These are phyloP conservation scores for Capitulum mitella DNA, from an alignment of 2,888 invertebrate genomes.

Conservation along the genomic window DNA sequence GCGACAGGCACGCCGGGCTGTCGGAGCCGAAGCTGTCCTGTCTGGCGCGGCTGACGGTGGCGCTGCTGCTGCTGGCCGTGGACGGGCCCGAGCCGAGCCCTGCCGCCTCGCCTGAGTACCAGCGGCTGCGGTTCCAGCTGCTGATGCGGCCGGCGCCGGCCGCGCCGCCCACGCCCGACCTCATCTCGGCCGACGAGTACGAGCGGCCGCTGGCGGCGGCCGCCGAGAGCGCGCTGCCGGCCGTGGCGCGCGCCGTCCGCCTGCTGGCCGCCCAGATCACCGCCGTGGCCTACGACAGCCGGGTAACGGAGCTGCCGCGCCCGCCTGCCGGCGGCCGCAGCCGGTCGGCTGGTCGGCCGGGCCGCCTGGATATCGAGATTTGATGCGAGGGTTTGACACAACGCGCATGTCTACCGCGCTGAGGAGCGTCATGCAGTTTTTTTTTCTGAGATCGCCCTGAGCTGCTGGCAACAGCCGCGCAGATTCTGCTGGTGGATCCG, in stretches of 20 bases:
- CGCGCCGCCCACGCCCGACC: constrained; percentile 11
- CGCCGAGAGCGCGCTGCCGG: not conserved
- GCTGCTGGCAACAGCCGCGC: too few species aligned
- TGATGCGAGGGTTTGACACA: too few species aligned
- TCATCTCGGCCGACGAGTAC: not conserved
- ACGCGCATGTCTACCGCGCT: too few species aligned
- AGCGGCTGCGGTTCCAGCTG: not conserved
- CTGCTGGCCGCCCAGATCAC: constrained; percentile 8
- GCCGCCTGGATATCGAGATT: not conserved
- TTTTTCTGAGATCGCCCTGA: too few species aligned
- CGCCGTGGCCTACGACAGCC: not conserved
- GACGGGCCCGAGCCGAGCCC: not conserved
- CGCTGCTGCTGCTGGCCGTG: constrained; percentile 13
- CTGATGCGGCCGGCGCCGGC: constrained; percentile 19
- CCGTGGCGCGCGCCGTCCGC: not conserved
- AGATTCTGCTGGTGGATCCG: too few species aligned
- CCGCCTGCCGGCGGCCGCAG: too few species aligned
- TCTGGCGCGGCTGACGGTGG: constrained; percentile 14
- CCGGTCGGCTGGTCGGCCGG: too few species aligned
- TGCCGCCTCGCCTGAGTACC: constrained; percentile 2
- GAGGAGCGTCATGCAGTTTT: too few species aligned
- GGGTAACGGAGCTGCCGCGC: not conserved
- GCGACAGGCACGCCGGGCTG: not conserved
- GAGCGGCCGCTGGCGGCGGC: constrained; percentile 19
- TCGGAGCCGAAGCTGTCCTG: constrained; percentile 15